These are phyloP conservation scores for Lathamus discolor DNA, from an alignment of 2,113 vertebrate genomes.

Conservation along the genomic window DNA sequence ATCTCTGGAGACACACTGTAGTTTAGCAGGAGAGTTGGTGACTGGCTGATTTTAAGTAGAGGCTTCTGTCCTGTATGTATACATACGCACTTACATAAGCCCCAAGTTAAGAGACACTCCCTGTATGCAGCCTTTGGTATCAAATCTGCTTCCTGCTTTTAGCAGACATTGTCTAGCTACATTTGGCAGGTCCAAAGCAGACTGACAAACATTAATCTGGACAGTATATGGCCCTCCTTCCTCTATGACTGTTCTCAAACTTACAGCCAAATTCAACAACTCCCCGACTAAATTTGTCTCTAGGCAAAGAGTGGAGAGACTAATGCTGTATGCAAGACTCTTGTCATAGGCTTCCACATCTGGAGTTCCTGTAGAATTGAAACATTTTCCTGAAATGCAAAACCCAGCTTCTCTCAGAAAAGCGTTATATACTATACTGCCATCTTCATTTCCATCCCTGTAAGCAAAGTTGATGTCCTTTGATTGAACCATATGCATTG, in stretches of 20 bases:
- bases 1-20: constrained; percentile 20
- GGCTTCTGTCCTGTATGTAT: background rate
- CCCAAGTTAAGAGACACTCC: background rate
- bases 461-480: background rate
- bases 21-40: constrained; percentile 3
- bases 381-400: background rate
- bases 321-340: background rate
- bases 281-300: background rate
- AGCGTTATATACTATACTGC: background rate
- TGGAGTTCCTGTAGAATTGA: background rate
- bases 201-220: background rate
- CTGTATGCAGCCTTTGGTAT: background rate
- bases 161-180: background rate
- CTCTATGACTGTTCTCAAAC: background rate
- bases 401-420: background rate
- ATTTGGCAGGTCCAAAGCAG: background rate
- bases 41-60: constrained; percentile 3
- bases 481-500: background rate
- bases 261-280: background rate
- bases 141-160: background rate
- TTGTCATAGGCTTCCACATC: background rate
- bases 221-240: background rate
- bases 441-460: background rate
- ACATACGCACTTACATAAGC: background rate
- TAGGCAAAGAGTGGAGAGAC: background rate